These are phyloP conservation scores for Ictalurus punctatus DNA, from an alignment of 2,113 vertebrate species.

Conservation along the genomic window DNA sequence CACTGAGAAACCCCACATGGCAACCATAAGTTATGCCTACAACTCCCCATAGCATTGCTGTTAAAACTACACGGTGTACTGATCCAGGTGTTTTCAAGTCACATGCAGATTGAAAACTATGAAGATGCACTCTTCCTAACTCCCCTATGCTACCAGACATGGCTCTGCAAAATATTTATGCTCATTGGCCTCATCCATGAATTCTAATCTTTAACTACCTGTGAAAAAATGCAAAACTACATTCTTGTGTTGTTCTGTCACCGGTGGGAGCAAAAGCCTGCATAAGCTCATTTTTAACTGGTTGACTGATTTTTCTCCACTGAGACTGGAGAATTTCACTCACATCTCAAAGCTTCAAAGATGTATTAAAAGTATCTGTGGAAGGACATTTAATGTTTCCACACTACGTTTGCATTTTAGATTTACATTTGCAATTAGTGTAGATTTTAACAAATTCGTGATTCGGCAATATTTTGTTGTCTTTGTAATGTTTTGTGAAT, in stretches of 20 bases:
- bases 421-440: not conserved
- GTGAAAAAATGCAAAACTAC: constrained; percentile 10
- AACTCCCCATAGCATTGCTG: constrained; percentile 54
- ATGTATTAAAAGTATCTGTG: not conserved
- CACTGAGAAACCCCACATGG: constrained; percentile 46
- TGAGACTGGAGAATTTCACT: not conserved
- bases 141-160: constrained; percentile 65
- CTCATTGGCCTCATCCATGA: constrained; percentile 1
- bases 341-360: not conserved
- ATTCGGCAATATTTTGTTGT: too few relatives aligned
- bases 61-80: constrained; percentile 45
- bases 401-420: not conserved
- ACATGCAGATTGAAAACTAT: constrained; percentile 21
- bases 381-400: not conserved
- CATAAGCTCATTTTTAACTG: not conserved
- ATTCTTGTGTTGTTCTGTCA: constrained; percentile 32
- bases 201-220: constrained; percentile 36
- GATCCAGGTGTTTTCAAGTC: constrained; percentile 42
- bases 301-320: not conserved
- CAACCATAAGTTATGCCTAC: constrained; percentile 41
- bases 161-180: constrained; percentile 57
- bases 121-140: constrained; percentile 22
- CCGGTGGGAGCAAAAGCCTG: not conserved
- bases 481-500: not conserved
- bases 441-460: not conserved